Evolutionary conservation across 1,140 invertebrate genomes (phyloP).

Genomic region (Triops cancriformis): DNA sequence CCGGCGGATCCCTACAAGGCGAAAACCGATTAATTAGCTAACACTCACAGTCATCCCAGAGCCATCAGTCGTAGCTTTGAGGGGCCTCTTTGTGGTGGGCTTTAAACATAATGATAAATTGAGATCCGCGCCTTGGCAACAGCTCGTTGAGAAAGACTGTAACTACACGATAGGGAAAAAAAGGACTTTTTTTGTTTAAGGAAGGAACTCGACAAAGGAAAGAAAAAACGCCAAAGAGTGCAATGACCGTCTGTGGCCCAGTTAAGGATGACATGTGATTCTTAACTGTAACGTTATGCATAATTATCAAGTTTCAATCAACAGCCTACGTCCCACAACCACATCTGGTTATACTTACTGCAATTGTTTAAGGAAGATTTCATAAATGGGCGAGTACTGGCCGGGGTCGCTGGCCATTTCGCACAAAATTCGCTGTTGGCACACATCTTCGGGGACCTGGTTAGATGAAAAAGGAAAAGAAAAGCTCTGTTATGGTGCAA

Average conservation of each 20-base stretch:
- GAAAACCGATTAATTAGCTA: background rate
- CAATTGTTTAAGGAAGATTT: constrained; percentile 35
- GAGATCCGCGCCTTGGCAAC: background rate
- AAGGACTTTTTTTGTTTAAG: background rate
- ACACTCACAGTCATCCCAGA: background rate
- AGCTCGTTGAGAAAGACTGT: background rate
- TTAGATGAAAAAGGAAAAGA: background rate
- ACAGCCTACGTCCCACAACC: background rate
- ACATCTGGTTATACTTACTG: constrained; percentile 29
- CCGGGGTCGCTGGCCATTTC: constrained; percentile 36
- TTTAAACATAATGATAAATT: background rate
- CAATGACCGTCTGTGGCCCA: background rate
- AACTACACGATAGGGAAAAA: background rate
- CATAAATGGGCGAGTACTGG: constrained; percentile 34
- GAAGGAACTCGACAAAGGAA: background rate
- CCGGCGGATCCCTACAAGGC: background rate
- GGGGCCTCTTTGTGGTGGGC: background rate
- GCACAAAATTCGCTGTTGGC: constrained; percentile 36
- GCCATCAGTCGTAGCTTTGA: background rate
- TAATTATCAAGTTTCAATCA: background rate
- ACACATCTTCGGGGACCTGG: constrained; percentile 35
- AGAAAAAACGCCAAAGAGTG: background rate
- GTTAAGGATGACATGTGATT: background rate
- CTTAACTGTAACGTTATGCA: background rate
- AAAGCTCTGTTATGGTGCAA: too few species aligned